Evolutionary conservation across 2,888 invertebrate genomes (phyloP).

Genomic region (Lamproptera curius): DNA sequence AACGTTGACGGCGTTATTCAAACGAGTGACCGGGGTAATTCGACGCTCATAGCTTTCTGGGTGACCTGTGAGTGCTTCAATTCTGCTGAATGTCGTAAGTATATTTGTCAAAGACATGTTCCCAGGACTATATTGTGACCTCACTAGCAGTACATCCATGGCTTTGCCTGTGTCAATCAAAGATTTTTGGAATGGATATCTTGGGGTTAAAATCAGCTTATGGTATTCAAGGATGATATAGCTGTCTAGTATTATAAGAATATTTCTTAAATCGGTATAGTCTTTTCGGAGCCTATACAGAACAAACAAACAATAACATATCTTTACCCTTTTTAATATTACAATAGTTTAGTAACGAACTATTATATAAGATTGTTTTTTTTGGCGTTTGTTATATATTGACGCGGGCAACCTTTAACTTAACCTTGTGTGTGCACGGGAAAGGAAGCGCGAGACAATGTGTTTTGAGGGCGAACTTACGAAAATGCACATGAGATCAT

Average conservation of each 20-base stretch:
- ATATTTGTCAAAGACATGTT: neutral
- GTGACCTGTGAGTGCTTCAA: neutral
- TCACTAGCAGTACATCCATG: too few species aligned
- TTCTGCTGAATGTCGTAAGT: neutral
- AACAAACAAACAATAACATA: too few species aligned
- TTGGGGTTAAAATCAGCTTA: too few species aligned
- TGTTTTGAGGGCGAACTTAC: neutral
- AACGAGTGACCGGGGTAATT: neutral
- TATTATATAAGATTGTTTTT: too few species aligned
- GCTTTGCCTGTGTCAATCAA: neutral
- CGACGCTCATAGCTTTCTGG: neutral
- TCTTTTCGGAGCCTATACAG: too few species aligned
- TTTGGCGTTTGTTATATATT: neutral
- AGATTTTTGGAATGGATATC: neutral
- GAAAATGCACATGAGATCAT: constrained; percentile 3
- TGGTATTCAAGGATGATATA: too few species aligned
- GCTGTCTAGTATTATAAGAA: too few species aligned
- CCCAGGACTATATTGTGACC: neutral
- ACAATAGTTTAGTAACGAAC: too few species aligned
- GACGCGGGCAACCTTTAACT: neutral
- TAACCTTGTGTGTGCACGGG: constrained; percentile 8
- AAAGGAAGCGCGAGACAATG: constrained; percentile 13
- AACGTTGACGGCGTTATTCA: neutral
- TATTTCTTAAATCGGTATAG: too few species aligned
- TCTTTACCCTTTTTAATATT: too few species aligned